Evolutionary conservation across 2,888 invertebrate species (phyloP), one percentile per base, ranked within the genome.

Genomic region (Agonopterix alstromeriana): DNA sequence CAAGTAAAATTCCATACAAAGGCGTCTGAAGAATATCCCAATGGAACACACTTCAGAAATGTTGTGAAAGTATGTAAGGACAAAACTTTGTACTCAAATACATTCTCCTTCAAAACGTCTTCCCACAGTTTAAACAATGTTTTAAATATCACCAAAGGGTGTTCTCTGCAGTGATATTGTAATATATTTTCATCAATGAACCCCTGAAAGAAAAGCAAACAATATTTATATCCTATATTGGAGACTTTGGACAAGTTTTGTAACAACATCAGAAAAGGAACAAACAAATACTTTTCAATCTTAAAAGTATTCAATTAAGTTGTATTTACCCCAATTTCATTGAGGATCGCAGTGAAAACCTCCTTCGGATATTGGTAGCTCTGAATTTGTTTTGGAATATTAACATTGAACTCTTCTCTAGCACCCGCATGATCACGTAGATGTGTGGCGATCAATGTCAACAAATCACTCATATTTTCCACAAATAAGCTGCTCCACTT

Each of bases 1-100:
- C 89, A 85, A 5, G 90, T 77, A 57, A 91, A 92, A 57, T 90
- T 87, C 40, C 91, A 80, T 10, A 93, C 65, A 56, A 90, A 92
- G 0, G 81, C 73, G 7, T 89, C 87, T n/a, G 91, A 81, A 1
- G 77, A 60, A 44, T 80, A 66, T 4, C 75, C 67, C n/a, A 79
- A 59, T 0, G 86, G 77, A 1, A 90, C 62, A 36, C 87, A 67
- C 14, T 87, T 73, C 8, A 90, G 72, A 53, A 93, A 90, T 1
- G 83, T 86, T 3, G 89, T 66, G 55, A 91, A 93, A 0, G 90
- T 86, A 61, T 92, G 89, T 40, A 94, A 77, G 10, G 83, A 77
- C 48, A 90, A 68, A 1, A 91, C 63, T 70, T 90, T 91, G 42
- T 89, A 83, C 55, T 92, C 90, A 5, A 79, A 64, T 35, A 89